Evolutionary conservation across 2,888 invertebrate species (phyloP).

Genomic region (Beris chalybata): DNA sequence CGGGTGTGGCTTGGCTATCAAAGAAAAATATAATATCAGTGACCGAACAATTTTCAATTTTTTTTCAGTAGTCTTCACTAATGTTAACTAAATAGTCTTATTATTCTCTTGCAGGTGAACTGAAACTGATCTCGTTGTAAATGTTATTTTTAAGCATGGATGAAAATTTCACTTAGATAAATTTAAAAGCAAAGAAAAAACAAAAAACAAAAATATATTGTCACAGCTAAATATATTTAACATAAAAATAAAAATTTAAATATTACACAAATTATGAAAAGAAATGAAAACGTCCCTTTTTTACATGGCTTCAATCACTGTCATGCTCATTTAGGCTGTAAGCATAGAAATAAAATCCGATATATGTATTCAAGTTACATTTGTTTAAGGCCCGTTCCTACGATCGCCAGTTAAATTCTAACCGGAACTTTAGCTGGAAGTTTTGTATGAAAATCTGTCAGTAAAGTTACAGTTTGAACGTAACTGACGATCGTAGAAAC

Average conservation of each 20-base stretch:
- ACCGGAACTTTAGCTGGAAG: no score
- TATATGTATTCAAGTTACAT: not conserved
- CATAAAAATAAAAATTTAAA: not conserved
- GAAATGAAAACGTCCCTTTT: constrained; percentile 19
- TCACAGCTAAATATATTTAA: not conserved
- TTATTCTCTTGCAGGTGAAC: constrained; percentile 34
- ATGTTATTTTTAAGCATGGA: constrained; percentile 29
- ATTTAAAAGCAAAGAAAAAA: not conserved
- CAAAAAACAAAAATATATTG: not conserved
- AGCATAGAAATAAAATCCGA: constrained; percentile 3
- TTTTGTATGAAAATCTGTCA: no score
- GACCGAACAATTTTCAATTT: no score
- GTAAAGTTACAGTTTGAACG: no score
- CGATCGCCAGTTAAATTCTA: no score
- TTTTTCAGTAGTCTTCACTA: no score
- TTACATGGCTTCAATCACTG: constrained; percentile 9
- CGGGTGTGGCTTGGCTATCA: no score
- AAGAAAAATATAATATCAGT: no score
- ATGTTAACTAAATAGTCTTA: not conserved
- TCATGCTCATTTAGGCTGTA: constrained; percentile 9
- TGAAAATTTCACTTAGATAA: constrained; percentile 20
- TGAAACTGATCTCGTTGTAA: constrained; percentile 39
- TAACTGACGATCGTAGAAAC: no score
- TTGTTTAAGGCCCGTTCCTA: no score
- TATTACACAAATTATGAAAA: constrained; percentile 1